Evolutionary conservation across 2,888 invertebrate species (phyloP), one percentile per base, ranked within the genome.

Genomic region (Oligia fasciuncula): DNA sequence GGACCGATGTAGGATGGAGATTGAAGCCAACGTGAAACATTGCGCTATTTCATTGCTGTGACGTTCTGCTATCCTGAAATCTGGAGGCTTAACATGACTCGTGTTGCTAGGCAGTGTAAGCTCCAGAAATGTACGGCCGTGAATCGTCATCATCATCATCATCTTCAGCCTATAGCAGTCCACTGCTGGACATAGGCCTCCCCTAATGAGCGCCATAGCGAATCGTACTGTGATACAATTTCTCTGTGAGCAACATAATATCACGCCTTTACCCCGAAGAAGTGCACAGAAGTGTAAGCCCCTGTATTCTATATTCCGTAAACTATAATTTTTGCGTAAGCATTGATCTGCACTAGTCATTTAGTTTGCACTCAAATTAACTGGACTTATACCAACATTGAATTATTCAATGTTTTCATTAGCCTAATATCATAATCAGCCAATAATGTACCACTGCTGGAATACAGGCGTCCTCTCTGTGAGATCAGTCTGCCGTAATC

Each of bases 1-100:
- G 51, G 57, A 35, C 68, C 29, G 51, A 40, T 54, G 43, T 57
- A 63, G 49, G 65, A 51, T 62, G 29, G n/a, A 66, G 63, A 69
- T 79, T 78, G 62, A 57, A 81, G 62, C 9, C 8, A 51, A 49
- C 57, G 65, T 60, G n/a, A 65, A 65, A 51, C 40, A 43, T 66
- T 67, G 43, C 11, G 2, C 51, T 46, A 67, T 14, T 71, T 72
- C 63, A 72, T 40, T 14, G 13, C 67, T 51, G 60, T 71, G 35
- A 46, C 9, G 51, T 35, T 49, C 13, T 65, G 63, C 14, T 63
- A 5, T 65, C 57, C 68, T 83, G 40, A 23, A 43, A 63, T 75
- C 17, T 43, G n/a, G 13, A 5, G 9, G 6, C 2, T 62, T 46
- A 40, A 35, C 17, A 17, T 71, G 14, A 29, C 14, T 54, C 29